These are phyloP conservation scores for Chymomyza caudatula DNA, from an alignment of 2,888 invertebrate species.

Conservation along the genomic window DNA sequence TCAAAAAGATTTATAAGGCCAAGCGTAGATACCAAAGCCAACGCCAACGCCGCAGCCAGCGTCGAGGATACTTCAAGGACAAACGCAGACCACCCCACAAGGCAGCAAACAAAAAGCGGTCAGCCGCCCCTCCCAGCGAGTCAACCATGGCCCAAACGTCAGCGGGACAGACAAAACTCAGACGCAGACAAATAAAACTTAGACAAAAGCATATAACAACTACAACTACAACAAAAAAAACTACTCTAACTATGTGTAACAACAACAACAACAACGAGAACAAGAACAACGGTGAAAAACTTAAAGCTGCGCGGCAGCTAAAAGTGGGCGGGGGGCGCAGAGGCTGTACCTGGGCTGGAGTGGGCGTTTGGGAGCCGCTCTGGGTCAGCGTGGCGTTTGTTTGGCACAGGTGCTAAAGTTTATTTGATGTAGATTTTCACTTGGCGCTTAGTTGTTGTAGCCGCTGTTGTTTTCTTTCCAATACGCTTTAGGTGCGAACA, in stretches of 20 bases:
- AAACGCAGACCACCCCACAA: conserved; percentile 18
- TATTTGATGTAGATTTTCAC: neutral
- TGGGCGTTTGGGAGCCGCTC: neutral
- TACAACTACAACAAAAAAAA: neutral
- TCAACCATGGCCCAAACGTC: neutral
- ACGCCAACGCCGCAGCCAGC: conserved; percentile 1
- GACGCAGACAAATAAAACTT: conserved; percentile 13
- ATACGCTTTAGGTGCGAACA: neutral
- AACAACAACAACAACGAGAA: conserved; percentile 24
- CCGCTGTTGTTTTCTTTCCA: neutral
- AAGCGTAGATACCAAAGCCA: conserved; percentile 31
- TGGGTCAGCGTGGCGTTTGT: neutral
- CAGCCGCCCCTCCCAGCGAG: neutral
- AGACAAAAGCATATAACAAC: conserved; percentile 19
- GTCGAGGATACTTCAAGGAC: conserved; percentile 63
- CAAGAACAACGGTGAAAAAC: conserved; percentile 10
- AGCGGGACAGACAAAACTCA: conserved; percentile 2
- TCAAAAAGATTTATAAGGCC: conserved; percentile 58
- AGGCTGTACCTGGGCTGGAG: neutral
- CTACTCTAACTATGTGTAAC: no score
- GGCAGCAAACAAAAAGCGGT: neutral
- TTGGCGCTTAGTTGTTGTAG: neutral
- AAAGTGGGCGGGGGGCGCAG: neutral
- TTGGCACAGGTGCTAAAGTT: conserved; percentile 32
- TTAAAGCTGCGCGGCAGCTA: conserved; percentile 6